phyloP scores from a whole-genome alignment of 1,140 invertebrate species.

The Atta colombica region DNA sequence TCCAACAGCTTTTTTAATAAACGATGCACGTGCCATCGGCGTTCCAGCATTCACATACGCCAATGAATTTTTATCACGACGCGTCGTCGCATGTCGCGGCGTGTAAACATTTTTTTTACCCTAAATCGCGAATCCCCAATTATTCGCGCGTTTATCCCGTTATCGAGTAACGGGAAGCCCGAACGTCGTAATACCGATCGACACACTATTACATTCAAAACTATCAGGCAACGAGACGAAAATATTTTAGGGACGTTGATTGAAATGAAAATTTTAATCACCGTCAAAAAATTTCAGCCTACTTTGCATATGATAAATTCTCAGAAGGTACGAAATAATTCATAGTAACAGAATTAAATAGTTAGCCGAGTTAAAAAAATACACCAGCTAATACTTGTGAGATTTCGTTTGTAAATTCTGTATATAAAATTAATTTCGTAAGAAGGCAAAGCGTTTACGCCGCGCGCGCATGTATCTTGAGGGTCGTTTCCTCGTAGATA shows the following conservation, averaged over 20 bases:
- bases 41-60: conserved; percentile 65
- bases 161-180: conserved; percentile 57
- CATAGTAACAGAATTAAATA: conserved; percentile 5
- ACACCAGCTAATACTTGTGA: background rate
- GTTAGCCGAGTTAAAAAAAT: background rate
- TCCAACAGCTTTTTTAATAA: conserved; percentile 73
- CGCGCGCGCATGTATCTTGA: background rate
- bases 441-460: conserved; percentile 2
- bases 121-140: conserved; percentile 63
- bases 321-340: conserved; percentile 8
- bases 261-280: conserved; percentile 56
- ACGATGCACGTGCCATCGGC: conserved; percentile 67
- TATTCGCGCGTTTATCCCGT: conserved; percentile 63
- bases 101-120: conserved; percentile 42
- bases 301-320: conserved; percentile 53
- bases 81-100: conserved; percentile 57
- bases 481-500: conserved; percentile 38
- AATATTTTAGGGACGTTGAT: conserved; percentile 38
- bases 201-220: conserved; percentile 53
- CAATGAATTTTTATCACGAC: conserved; percentile 62
- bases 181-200: conserved; percentile 58
- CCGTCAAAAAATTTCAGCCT: conserved; percentile 40
- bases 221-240: conserved; percentile 32
- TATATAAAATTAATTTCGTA: conserved; percentile 22
- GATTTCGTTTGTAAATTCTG: conserved; percentile 34